These are phyloP conservation scores for Bos taurus DNA, from an alignment of 2,113 vertebrate species.

Conservation along the genomic window ARS-UCD2.0 NC_037339.1:12369501-12370000, in stretches of 20 bases:
- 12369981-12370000: neutral
- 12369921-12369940: slow-evolving; percentile 44
- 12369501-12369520: slow-evolving; percentile 21
- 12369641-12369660: slow-evolving; percentile 19
- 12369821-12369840: neutral
- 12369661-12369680: slow-evolving; percentile 17
- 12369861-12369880: neutral
- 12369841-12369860: neutral
- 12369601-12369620: slow-evolving; percentile 10
- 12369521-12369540: neutral
- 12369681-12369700: slow-evolving; percentile 17
- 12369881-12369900: neutral
- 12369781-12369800: slow-evolving; percentile 16
- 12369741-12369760: slow-evolving; percentile 31
- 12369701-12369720: slow-evolving; percentile 20
- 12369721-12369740: slow-evolving; percentile 37
- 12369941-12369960: neutral
- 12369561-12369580: slow-evolving; percentile 2
- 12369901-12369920: neutral
- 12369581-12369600: neutral
- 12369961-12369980: slow-evolving; percentile 7
- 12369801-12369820: neutral
- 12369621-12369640: slow-evolving; percentile 52
- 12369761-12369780: slow-evolving; percentile 23
- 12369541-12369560: neutral